Evolutionary conservation across 2,888 invertebrate genomes (phyloP), one percentile per base, ranked within the genome.

Genomic region (Calameuta idolon): DNA sequence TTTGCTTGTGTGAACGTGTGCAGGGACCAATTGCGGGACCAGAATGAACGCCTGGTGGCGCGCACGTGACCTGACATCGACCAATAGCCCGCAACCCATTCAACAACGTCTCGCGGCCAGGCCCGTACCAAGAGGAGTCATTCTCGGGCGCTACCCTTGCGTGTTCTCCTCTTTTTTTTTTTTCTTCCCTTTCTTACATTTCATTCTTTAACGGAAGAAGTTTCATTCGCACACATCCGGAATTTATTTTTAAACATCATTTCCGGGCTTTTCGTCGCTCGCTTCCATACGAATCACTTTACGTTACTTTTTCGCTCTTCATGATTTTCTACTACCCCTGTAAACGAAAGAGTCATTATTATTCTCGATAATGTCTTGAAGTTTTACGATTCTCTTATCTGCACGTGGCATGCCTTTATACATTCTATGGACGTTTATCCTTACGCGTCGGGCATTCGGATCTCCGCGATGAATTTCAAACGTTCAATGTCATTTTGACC

Each of bases 51-150:
- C 74, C 82, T 82, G 79, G 81, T 77, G 79, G 77, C 77, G 83
- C 80, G 81, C 86, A 85, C 83, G 84, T 86, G 85, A 85, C 81
- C 78, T 74, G 77, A 76, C 81, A 77, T 77, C 81, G 84, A 80
- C 86, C 86, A 86, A 86, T 85, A 82, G 81, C 81, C 80, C 82
- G 78, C 80, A 75, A 74, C 80, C 77, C 85, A 86, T 86, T 86
- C 84, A 86, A 80, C 81, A 82, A 69, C 79, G 81, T 78, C 80
- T 81, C 77, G 75, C 77, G 74, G 69, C 73, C 81, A 82, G 83
- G 80, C 75, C 79, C 81, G 81, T 84, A 82, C 55, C 75, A 40
- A 40, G 40, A 5, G 40, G 40, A 40, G 40, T 40, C 40, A 15
- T 40, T 40, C 40, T 40, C 40, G 40, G 40, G 40, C 40, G 40